Conservation (phyloP, 2,113 vertebrate species). For the Cavia aperea region DNA sequence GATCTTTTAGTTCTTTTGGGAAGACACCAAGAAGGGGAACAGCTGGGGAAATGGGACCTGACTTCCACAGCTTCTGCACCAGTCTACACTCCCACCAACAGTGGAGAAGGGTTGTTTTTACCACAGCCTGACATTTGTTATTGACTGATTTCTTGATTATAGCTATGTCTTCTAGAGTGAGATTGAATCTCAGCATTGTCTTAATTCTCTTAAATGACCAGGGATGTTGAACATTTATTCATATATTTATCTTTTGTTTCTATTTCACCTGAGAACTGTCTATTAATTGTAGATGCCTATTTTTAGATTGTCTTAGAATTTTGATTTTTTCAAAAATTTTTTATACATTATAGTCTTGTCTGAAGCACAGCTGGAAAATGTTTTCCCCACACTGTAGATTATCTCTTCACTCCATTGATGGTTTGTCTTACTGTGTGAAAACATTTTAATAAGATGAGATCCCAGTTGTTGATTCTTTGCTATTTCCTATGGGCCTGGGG, state of each 20-base stretch:
- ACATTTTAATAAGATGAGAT: not conserved
- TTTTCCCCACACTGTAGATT: not conserved
- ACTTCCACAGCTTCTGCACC: not conserved
- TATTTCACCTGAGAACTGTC: too few species aligned
- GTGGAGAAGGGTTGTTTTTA: not conserved
- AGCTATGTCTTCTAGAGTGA: too few species aligned
- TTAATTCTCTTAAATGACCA: too few species aligned
- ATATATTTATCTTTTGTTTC: too few species aligned
- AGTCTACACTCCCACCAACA: not conserved
- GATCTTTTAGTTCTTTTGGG: not conserved
- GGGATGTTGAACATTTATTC: too few species aligned
- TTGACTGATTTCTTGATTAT: not conserved
- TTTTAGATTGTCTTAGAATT: too few species aligned
- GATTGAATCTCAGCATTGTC: too few species aligned
- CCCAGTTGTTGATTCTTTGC: not conserved
- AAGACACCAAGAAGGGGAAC: not conserved
- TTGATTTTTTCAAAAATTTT: not conserved
- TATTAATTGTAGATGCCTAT: too few species aligned
- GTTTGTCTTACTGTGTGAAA: not conserved
- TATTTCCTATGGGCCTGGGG: not conserved
- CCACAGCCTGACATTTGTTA: not conserved
- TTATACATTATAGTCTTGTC: not conserved
- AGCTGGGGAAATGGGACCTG: not conserved
- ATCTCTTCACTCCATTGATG: not conserved
- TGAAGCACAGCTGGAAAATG: not conserved